Evolutionary conservation across 2,888 invertebrate species (phyloP).

Genomic region (Mimas tiliae): DNA sequence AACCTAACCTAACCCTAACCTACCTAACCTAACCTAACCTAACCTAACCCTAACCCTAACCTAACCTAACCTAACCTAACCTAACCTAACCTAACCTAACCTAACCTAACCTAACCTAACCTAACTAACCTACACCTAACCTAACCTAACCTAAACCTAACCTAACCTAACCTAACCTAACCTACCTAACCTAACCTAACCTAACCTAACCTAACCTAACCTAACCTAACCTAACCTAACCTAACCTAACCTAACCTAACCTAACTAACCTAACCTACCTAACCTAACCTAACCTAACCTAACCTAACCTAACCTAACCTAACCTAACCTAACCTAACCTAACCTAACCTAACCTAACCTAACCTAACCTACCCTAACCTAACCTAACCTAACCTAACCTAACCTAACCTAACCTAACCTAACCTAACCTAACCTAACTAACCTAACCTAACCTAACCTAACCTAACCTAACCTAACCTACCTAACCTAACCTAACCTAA

Average conservation of each 20-base stretch:
- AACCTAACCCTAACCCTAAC: conserved; percentile 40
- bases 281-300: conserved; percentile 34
- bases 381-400: conserved; percentile 33
- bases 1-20: too few relatives aligned
- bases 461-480: too few relatives aligned
- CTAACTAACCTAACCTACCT: too few relatives aligned
- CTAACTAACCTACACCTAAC: conserved; percentile 34
- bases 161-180: too few relatives aligned
- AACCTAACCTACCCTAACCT: too few relatives aligned
- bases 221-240: conserved; percentile 30
- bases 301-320: conserved; percentile 33
- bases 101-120: conserved; percentile 17
- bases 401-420: conserved; percentile 34
- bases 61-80: conserved; percentile 38
- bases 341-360: conserved; percentile 36
- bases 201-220: conserved; percentile 39
- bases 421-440: conserved; percentile 33
- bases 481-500: too few relatives aligned
- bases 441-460: conserved; percentile 36
- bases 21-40: conserved; percentile 38
- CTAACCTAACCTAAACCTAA: too few relatives aligned
- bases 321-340: conserved; percentile 32
- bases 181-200: too few relatives aligned
- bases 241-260: conserved; percentile 41
- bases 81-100: too few relatives aligned